Evolutionary conservation across 2,797 vertebrate species (phyloP), one percentile per base, ranked within the genome.

Genomic region (Antrozous pallidus): DNA sequence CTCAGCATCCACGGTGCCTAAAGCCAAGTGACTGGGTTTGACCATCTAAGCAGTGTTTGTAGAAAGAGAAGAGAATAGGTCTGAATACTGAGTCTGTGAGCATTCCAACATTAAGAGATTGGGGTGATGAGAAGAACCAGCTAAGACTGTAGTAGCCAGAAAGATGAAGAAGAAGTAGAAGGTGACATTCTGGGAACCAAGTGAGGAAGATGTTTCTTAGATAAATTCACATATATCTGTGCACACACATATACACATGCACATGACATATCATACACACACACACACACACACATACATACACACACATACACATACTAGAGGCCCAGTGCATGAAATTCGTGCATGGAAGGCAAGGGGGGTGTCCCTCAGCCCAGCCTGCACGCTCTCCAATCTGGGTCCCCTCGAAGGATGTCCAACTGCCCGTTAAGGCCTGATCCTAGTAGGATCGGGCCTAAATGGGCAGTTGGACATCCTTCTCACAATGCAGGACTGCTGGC

Each of bases 121-220:
- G 31, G 28, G 5, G 20, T 77, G 70, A 65, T 82, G 83, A 85
- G 17, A 85, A 47, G 45, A 92, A 49, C 9, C 45, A 79, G 16
- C 14, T n/a, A 61, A 92, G n/a, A 56, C 0, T 84, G 3, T 84
- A 56, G 40, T 74, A 85, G 33, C 82, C 86, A 88, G 42, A 56
- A 38, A 67, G 28, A 28, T 75, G 65, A 49, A 93, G 83, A 58
- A 91, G 83, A 83, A n/a, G 8, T 54, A 73, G 45, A 81, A 90
- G 47, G 10, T 75, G 38, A 70, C n/a, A 58, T 56, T 12, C 65
- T 89, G 8, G 42, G 73, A 85, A 47, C 38, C 69, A 95, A 83
- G 5, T n/a, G 81, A 85, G 61, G 73, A 71, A 87, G 49, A 71
- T 40, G 28, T 85, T 91, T 67, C 56, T 17, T 65, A 73, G 33